Percentiles rank a stretch among this genome's conserved stretches.
phyloP scores from a whole-genome alignment of 2,113 vertebrate genomes.

The Stercorarius parasiticus region DNA sequence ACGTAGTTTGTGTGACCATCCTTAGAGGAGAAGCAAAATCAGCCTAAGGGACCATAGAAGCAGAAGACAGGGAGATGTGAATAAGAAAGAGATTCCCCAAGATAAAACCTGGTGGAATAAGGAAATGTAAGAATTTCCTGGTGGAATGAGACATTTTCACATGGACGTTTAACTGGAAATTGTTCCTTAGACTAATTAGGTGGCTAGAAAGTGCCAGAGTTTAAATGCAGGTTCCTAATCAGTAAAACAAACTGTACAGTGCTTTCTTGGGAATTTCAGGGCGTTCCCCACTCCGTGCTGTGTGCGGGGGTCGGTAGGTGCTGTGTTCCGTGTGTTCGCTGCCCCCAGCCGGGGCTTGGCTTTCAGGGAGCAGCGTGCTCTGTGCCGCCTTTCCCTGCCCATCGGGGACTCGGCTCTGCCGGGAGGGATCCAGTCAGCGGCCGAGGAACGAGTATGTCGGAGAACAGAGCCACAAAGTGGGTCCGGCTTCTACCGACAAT shows the following conservation, averaged over 20 bases:
- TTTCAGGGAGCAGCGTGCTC: neutral
- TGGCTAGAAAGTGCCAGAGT: neutral
- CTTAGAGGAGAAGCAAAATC: neutral
- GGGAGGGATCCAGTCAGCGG: neutral
- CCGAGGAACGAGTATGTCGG: neutral
- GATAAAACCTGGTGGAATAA: neutral
- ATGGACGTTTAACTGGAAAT: neutral
- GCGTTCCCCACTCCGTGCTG: neutral
- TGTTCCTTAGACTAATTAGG: neutral
- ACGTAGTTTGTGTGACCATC: neutral
- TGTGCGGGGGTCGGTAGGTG: neutral
- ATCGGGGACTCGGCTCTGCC: neutral
- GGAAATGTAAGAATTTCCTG: neutral
- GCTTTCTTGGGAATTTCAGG: neutral
- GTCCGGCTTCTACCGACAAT: neutral
- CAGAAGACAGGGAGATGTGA: neutral
- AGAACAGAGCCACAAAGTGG: neutral
- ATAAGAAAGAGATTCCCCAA: neutral
- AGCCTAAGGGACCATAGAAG: neutral
- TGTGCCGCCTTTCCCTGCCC: neutral
- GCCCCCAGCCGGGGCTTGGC: neutral
- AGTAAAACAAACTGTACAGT: neutral
- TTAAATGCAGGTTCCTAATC: neutral
- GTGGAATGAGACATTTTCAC: neutral
- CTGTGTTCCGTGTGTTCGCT: fast-evolving